These are phyloP conservation scores for Lasaia peninsularis DNA, from an alignment of 1,140 invertebrate genomes.

Conservation along the genomic window DNA sequence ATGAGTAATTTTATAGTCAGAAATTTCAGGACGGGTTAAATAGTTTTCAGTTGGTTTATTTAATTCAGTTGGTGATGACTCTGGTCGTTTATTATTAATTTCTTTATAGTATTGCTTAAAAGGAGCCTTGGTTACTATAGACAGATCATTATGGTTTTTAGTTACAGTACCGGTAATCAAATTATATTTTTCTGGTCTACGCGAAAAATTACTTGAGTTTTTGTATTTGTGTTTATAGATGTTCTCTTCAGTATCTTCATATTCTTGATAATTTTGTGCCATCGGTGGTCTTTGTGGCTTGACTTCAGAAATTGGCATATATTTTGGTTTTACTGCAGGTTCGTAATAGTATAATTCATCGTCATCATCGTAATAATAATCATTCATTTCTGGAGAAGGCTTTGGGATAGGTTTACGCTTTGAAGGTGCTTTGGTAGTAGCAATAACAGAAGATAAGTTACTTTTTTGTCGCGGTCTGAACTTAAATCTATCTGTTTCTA, in stretches of 20 bases:
- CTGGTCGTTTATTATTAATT: conserved; percentile 45
- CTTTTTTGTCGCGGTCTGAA: conserved; percentile 3
- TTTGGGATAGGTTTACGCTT: conserved; percentile 72
- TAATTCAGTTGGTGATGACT: conserved; percentile 45
- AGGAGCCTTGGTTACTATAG: conserved; percentile 51
- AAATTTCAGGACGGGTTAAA: conserved; percentile 50
- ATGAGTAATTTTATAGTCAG: conserved; percentile 51
- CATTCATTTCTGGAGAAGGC: conserved; percentile 76
- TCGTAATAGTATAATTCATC: conserved; percentile 76
- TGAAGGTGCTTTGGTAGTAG: conserved; percentile 40
- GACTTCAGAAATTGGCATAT: conserved; percentile 80
- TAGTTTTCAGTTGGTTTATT: conserved; percentile 28
- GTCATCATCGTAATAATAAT: conserved; percentile 77
- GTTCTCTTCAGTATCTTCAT: conserved; percentile 59
- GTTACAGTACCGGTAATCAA: conserved; percentile 39
- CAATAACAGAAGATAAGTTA: conserved; percentile 32
- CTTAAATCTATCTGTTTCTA: background rate
- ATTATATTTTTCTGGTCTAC: conserved; percentile 38
- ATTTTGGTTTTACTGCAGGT: conserved; percentile 78
- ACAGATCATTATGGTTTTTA: conserved; percentile 62
- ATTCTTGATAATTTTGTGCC: conserved; percentile 75
- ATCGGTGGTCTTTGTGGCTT: conserved; percentile 70
- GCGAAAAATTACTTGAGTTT: conserved; percentile 26
- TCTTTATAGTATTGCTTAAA: conserved; percentile 49
- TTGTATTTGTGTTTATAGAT: conserved; percentile 29